Conservation (phyloP, 1,140 invertebrate species). For the Drosophila ironensis region DNA sequence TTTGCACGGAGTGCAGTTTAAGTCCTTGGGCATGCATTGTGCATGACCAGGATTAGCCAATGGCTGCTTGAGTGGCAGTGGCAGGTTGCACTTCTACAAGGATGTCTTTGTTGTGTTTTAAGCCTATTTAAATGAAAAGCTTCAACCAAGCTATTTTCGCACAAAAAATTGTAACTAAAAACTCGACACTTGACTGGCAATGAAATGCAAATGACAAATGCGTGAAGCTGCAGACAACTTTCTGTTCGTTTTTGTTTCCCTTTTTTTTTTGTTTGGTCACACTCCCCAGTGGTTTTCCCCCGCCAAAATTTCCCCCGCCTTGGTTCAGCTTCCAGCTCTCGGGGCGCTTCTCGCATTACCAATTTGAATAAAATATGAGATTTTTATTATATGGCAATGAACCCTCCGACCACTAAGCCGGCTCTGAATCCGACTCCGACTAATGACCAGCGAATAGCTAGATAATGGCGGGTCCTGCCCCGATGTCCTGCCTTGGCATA, state of each 20-base stretch:
- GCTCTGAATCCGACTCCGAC: background rate
- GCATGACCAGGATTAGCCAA: background rate
- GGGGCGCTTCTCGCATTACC: constrained; percentile 59
- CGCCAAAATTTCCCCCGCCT: constrained; percentile 18
- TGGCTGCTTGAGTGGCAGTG: background rate
- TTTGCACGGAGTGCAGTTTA: too few species aligned
- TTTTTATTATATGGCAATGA: constrained; percentile 64
- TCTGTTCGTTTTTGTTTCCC: background rate
- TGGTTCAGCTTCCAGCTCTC: too few species aligned
- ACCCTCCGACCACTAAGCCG: background rate
- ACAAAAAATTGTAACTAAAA: too few species aligned
- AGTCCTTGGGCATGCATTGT: background rate
- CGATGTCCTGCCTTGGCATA: constrained; percentile 46
- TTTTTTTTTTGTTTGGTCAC: too few species aligned
- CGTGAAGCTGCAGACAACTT: background rate
- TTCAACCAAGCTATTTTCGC: background rate
- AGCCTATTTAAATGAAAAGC: too few species aligned
- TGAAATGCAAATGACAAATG: constrained; percentile 52
- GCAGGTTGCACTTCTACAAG: too few species aligned
- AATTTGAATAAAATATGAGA: constrained; percentile 82
- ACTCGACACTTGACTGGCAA: constrained; percentile 69
- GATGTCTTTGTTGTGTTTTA: too few species aligned
- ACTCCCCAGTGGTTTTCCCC: constrained; percentile 25
- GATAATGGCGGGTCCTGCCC: constrained; percentile 62
- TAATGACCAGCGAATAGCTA: constrained; percentile 66